Evolutionary conservation across 2,888 invertebrate genomes (phyloP), one percentile per base, ranked within the genome.

Genomic region (Carabus problematicus): DNA sequence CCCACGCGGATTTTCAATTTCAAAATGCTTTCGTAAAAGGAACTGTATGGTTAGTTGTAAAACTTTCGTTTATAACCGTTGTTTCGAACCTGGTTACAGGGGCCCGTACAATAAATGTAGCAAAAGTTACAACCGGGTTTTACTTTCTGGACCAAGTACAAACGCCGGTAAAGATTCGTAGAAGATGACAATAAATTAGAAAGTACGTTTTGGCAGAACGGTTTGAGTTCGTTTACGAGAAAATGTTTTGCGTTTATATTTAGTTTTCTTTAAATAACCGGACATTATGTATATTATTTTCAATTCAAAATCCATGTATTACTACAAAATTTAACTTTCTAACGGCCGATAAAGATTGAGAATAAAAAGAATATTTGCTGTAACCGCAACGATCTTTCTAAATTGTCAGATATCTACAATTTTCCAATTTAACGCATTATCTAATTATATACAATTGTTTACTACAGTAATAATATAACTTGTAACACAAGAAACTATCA

Each of bases 111-210:
- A n/a, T 56, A 12, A 56, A 45, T 61, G 12, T 14, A 60, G 43
- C 43, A 60, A 45, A 62, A 62, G 29, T 58, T 58, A n/a, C 14
- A 40, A 40, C 39, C 29, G 19, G 40, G 18, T 47, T 62, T 62
- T 49, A 39, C 39, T 62, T 62, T 62, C 62, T 49, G 45, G 49
- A 39, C 49, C 62, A 49, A 62, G 29, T 61, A 11, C 60, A 14
- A 18, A 11, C 43, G 41, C 8, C 16, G 29, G 14, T 61, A 49
- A 19, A 42, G 42, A 4, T 45, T 62, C 62, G 1, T 9, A 49
- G 62, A 62, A 62, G 8, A 49, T 12, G 40, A 39, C 40, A 62
- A 62, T 62, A 49, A 47, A 49, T 49, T 62, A 45, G 62, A 62
- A 62, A 62, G 49, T n/a, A n/a, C n/a, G n/a, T 62, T 47, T 52